Evolutionary conservation across 2,113 vertebrate species (phyloP).

Genomic region (Physeter macrocephalus): DNA sequence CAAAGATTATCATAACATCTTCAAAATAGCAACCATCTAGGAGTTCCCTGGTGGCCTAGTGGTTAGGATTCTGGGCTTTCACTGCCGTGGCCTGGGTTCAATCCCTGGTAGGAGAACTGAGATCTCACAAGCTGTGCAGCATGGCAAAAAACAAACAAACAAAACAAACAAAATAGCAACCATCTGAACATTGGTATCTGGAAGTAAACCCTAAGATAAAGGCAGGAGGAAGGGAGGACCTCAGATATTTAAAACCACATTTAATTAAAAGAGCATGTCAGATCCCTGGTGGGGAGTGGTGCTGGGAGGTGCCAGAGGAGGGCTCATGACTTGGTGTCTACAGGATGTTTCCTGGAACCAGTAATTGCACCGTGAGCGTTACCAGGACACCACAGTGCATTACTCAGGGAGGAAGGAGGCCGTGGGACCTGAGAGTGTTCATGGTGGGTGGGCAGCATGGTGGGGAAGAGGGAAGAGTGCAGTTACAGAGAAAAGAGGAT

Average conservation of each 20-base stretch:
- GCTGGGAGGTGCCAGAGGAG: neutral
- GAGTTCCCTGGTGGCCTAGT: too few species aligned
- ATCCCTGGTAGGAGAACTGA: too few species aligned
- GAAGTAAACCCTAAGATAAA: neutral
- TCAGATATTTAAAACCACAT: neutral
- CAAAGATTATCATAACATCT: neutral
- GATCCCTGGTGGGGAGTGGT: neutral
- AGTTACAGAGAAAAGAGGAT: neutral
- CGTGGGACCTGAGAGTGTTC: neutral
- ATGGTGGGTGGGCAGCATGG: too few species aligned
- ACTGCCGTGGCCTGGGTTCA: too few species aligned
- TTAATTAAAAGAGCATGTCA: neutral
- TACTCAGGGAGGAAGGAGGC: neutral
- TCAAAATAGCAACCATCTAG: neutral
- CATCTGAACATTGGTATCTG: neutral
- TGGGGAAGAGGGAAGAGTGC: rapidly evolving
- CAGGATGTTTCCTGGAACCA: neutral
- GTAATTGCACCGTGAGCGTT: neutral
- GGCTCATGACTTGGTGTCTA: neutral
- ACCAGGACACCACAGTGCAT: too few species aligned
- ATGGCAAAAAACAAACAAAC: too few species aligned
- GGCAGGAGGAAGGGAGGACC: neutral
- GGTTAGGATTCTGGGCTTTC: too few species aligned
- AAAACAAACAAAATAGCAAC: neutral
- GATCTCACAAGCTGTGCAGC: too few species aligned